These are phyloP conservation scores for Lordiphosa collinella DNA, from an alignment of 1,140 invertebrate species.

Conservation along the genomic window DNA sequence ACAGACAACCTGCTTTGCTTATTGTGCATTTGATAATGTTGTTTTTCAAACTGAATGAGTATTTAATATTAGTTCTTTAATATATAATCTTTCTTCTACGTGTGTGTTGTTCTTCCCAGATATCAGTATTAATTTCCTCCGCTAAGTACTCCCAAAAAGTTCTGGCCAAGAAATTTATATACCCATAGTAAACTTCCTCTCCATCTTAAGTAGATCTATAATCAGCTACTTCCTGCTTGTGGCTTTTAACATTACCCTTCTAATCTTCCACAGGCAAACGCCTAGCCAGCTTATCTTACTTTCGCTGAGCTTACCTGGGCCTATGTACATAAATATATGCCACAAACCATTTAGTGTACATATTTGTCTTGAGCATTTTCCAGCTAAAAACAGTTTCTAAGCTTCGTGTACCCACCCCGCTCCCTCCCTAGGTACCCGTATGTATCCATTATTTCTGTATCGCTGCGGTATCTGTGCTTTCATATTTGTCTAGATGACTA, in stretches of 20 bases:
- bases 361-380: constrained; percentile 39
- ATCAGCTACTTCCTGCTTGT: too few relatives aligned
- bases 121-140: too few relatives aligned
- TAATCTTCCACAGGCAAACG: neutral
- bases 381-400: constrained; percentile 34
- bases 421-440: constrained; percentile 16
- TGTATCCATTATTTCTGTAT: constrained; percentile 8
- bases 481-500: constrained; percentile 73
- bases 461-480: constrained; percentile 15
- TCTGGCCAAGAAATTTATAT: too few relatives aligned
- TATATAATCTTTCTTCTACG: too few relatives aligned
- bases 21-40: too few relatives aligned
- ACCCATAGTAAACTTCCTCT: too few relatives aligned
- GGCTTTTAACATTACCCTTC: neutral
- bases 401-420: neutral
- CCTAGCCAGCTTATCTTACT: constrained; percentile 36
- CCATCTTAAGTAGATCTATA: too few relatives aligned
- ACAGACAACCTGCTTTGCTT: too few relatives aligned
- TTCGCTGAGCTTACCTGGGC: constrained; percentile 6
- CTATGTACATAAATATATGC: constrained; percentile 7
- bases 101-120: too few relatives aligned
- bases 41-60: too few relatives aligned
- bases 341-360: constrained; percentile 18
- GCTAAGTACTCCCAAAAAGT: too few relatives aligned
- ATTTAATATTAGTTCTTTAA: too few relatives aligned